Conservation (phyloP, 2,888 invertebrate genomes). For the Ormia ochracea region DNA sequence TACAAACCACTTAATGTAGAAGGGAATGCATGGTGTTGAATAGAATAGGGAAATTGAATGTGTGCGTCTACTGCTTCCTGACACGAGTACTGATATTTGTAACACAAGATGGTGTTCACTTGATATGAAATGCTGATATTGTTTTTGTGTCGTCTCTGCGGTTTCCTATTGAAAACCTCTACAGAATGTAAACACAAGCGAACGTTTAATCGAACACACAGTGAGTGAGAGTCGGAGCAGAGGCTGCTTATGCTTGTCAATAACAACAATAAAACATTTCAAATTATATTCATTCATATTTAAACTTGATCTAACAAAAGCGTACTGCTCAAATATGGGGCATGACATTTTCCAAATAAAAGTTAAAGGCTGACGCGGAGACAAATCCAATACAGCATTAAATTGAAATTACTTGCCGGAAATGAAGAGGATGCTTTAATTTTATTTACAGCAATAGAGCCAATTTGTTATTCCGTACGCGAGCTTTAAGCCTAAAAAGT, state of each 20-base stretch:
- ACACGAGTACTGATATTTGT: constrained; percentile 3
- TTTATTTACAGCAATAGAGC: constrained; percentile 4
- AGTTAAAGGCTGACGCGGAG: neutral
- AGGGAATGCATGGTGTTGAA: too few species aligned
- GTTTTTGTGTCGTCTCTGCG: constrained; percentile 6
- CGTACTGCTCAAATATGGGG: neutral
- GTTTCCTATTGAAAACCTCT: constrained; percentile 14
- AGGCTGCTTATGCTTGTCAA: neutral
- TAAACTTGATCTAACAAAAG: neutral
- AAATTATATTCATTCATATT: constrained; percentile 18
- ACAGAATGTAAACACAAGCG: neutral
- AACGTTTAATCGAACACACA: neutral
- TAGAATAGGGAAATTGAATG: neutral
- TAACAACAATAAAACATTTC: constrained; percentile 11
- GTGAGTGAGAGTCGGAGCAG: neutral
- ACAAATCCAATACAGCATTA: neutral
- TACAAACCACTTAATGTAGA: neutral
- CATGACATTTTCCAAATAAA: neutral
- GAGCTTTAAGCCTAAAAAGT: too few species aligned
- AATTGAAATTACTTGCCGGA: constrained; percentile 12
- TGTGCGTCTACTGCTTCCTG: neutral
- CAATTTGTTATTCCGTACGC: neutral
- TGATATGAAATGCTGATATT: constrained; percentile 17
- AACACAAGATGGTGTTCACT: constrained; percentile 27
- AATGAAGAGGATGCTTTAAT: neutral